Evolutionary conservation across 2,113 vertebrate species (phyloP).

Genomic region (Hippocampus abdominalis): DNA sequence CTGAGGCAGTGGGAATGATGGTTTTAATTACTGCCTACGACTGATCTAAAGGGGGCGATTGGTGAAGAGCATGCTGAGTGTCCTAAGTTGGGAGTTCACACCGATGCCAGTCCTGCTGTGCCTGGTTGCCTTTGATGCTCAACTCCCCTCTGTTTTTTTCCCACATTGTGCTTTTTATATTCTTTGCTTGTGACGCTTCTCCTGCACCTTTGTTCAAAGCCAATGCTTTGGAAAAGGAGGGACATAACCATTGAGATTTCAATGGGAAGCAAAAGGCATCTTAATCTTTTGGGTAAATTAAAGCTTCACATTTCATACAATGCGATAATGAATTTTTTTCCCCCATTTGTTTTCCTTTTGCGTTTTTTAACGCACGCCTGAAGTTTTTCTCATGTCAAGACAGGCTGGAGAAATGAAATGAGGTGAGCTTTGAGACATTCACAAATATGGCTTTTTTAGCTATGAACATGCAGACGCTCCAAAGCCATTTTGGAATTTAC

Average conservation of each 20-base stretch:
- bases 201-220: conserved; percentile 65
- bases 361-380: not conserved
- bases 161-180: conserved; percentile 82
- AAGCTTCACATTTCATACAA: conserved; percentile 41
- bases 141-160: conserved; percentile 77
- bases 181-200: conserved; percentile 68
- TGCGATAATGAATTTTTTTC: conserved; percentile 10
- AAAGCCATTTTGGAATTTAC: not conserved
- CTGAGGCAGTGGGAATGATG: conserved; percentile 87
- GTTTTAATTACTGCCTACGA: conserved; percentile 97
- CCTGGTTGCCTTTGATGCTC: conserved; percentile 91
- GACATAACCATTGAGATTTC: conserved; percentile 52
- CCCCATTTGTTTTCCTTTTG: not conserved
- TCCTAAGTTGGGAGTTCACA: conserved; percentile 94
- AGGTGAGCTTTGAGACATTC: not conserved
- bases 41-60: conserved; percentile 80
- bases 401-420: not conserved
- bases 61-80: conserved; percentile 83
- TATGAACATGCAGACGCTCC: not conserved
- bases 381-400: not conserved
- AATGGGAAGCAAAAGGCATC: conserved; percentile 56
- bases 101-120: conserved; percentile 94
- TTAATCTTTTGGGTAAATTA: conserved; percentile 62
- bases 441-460: conserved; percentile 12
- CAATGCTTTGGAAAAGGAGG: conserved; percentile 56